These are phyloP conservation scores for Poecile montanus DNA, from an alignment of 2,797 vertebrate species.

Conservation along the genomic window DNA sequence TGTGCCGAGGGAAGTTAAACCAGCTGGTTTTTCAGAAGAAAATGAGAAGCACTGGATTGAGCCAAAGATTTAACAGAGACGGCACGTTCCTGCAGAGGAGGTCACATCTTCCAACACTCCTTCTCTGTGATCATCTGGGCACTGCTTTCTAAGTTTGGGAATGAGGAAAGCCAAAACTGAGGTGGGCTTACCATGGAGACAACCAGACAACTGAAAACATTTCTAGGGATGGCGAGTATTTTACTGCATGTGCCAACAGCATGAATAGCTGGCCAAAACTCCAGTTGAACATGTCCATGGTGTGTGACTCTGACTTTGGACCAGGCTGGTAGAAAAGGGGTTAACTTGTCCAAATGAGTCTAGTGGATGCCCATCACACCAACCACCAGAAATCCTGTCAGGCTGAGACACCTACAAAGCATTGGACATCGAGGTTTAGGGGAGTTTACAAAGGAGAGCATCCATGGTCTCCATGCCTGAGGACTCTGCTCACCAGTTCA, in stretches of 20 bases:
- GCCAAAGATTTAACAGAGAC: background rate
- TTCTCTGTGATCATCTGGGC: background rate
- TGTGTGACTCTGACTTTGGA: background rate
- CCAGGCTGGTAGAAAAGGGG: background rate
- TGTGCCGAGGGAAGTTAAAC: background rate
- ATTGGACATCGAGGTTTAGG: fast-evolving
- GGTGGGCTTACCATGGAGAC: background rate
- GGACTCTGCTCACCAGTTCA: background rate
- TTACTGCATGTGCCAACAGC: background rate
- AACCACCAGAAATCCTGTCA: background rate
- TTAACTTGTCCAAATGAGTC: background rate
- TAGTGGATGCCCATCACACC: background rate
- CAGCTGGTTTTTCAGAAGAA: background rate
- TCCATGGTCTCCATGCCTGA: background rate
- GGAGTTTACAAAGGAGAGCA: background rate
- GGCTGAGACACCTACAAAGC: background rate
- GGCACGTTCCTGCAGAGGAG: background rate
- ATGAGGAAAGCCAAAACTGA: background rate
- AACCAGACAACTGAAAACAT: background rate
- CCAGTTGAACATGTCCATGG: background rate
- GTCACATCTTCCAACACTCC: background rate
- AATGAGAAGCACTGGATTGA: background rate
- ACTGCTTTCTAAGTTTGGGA: background rate
- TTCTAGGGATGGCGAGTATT: background rate
- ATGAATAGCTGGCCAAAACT: background rate